Conservation (phyloP, 2,797 vertebrate genomes). For the Odontamblyopus rebecca region DNA sequence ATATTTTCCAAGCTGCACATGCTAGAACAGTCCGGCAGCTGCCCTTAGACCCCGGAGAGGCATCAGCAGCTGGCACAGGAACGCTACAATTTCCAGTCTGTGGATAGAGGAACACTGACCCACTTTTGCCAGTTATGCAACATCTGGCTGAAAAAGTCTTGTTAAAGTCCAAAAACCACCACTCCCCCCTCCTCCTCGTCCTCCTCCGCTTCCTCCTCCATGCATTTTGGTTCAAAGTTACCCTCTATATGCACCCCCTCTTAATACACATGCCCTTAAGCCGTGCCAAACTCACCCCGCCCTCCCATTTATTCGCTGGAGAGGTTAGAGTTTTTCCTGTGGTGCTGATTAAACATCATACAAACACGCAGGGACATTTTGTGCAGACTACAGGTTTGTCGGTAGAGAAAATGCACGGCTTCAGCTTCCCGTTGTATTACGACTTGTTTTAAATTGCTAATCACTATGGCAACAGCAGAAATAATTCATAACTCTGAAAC, state of each 20-base stretch:
- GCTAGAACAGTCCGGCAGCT: conserved; percentile 5
- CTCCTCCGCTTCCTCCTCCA: conserved; percentile 24
- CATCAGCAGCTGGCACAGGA: conserved; percentile 11
- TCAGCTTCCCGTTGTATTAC: no score
- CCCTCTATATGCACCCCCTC: conserved; percentile 4
- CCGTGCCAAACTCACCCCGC: conserved; percentile 9
- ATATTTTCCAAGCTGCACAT: not conserved
- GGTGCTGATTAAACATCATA: conserved; percentile 16
- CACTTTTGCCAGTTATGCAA: conserved; percentile 65
- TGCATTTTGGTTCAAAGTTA: conserved; percentile 20
- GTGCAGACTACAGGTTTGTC: not conserved
- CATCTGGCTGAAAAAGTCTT: conserved; percentile 57
- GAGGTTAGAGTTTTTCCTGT: not conserved
- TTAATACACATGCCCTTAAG: not conserved
- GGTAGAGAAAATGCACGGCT: not conserved
- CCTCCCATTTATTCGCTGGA: conserved; percentile 18
- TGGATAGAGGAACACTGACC: conserved; percentile 48
- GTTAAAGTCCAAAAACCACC: conserved; percentile 33
- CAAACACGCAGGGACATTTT: not conserved
- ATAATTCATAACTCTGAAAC: no score
- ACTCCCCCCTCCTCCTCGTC: not conserved
- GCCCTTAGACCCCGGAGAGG: conserved; percentile 18
- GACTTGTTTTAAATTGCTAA: no score
- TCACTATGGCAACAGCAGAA: no score
- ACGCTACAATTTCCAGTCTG: conserved; percentile 32